These are phyloP conservation scores for Tragelaphus buxtoni DNA, from an alignment of 2,113 vertebrate species.

Conservation along the genomic window DNA sequence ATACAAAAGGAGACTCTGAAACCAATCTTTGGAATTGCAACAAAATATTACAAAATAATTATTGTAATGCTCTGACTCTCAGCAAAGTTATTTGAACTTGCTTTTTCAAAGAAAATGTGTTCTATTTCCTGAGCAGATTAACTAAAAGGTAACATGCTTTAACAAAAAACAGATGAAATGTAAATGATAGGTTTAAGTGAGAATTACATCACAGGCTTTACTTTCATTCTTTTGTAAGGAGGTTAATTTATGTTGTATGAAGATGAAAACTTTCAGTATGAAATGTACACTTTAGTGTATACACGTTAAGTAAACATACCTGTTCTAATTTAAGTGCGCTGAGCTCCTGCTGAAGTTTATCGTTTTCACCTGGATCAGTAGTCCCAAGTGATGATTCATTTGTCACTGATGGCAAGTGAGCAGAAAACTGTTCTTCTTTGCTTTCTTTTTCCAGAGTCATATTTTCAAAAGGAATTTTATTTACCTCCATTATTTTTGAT, in stretches of 20 bases:
- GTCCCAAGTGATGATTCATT: constrained; percentile 60
- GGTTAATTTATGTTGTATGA: background rate
- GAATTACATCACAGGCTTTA: background rate
- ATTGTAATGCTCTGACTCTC: background rate
- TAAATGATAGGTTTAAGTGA: background rate
- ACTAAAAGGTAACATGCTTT: background rate
- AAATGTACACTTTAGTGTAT: background rate
- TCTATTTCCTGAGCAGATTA: constrained; percentile 32
- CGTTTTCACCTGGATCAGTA: constrained; percentile 69
- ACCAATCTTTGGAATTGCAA: background rate
- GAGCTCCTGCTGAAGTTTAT: constrained; percentile 83
- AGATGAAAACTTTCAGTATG: background rate
- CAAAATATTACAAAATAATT: background rate
- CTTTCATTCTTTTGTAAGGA: background rate
- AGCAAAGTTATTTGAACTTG: background rate
- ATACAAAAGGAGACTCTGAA: constrained; percentile 16
- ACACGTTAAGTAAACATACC: constrained; percentile 73
- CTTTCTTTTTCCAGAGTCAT: constrained; percentile 72
- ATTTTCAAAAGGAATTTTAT: constrained; percentile 71
- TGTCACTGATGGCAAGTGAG: constrained; percentile 58
- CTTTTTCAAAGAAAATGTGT: constrained; percentile 12
- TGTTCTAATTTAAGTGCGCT: constrained; percentile 80
- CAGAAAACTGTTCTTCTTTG: constrained; percentile 59
- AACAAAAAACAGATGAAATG: background rate
- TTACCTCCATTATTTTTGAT: constrained; percentile 70